phyloP scores from a whole-genome alignment of 2,888 invertebrate genomes.

The Erebia ligea region DNA sequence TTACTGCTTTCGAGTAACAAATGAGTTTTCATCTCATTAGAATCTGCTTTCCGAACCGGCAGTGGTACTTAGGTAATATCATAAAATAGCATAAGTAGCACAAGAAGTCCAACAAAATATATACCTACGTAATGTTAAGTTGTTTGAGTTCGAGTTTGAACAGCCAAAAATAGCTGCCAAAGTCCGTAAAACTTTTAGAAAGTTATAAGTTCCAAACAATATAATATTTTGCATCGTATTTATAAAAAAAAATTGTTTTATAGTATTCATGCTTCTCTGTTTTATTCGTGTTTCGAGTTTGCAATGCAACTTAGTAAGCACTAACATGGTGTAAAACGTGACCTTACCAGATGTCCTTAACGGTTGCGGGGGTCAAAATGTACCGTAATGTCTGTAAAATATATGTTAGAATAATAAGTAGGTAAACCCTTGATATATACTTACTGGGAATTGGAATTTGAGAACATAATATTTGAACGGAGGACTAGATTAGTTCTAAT shows the following conservation, averaged over 20 bases:
- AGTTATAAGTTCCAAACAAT: constrained; percentile 3
- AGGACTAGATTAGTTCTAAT: not conserved
- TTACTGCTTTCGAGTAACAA: too few relatives aligned
- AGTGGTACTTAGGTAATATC: too few relatives aligned
- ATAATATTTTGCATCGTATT: not conserved
- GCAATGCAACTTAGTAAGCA: constrained; percentile 12
- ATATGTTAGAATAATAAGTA: not conserved
- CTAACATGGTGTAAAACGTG: not conserved
- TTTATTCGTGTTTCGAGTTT: not conserved
- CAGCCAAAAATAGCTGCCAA: not conserved
- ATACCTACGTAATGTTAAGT: too few relatives aligned
- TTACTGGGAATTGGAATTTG: too few relatives aligned
- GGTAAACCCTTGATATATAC: not conserved
- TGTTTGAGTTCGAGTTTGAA: too few relatives aligned
- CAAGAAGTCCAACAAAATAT: too few relatives aligned
- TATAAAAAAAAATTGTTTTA: not conserved
- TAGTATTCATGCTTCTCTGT: not conserved
- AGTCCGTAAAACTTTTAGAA: not conserved
- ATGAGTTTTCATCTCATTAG: too few relatives aligned
- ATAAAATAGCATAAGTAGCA: too few relatives aligned
- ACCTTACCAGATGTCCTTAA: not conserved
- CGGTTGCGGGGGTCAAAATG: constrained; percentile 1
- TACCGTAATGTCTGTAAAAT: constrained; percentile 10
- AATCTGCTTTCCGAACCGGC: too few relatives aligned
- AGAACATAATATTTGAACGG: not conserved